Evolutionary conservation across 2,888 invertebrate species (phyloP).

Genomic region (Xylophagus ater): DNA sequence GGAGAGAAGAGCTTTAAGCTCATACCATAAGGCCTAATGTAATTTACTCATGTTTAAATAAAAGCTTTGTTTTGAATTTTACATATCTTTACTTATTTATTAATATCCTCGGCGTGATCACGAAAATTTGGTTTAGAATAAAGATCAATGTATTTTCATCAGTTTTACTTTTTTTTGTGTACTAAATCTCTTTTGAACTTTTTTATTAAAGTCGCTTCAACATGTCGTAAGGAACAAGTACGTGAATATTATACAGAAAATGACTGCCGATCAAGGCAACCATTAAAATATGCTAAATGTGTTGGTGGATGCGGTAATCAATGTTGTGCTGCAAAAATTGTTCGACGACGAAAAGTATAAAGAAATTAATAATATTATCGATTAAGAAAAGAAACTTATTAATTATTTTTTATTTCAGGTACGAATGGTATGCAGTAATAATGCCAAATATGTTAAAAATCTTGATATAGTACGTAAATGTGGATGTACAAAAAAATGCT

Average conservation of each 20-base stretch:
- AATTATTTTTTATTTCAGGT: slow-evolving; percentile 46
- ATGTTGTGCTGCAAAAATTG: slow-evolving; percentile 87
- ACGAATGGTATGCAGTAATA: slow-evolving; percentile 84
- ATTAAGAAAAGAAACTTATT: too few relatives aligned
- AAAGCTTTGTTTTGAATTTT: too few relatives aligned
- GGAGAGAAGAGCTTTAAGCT: too few relatives aligned
- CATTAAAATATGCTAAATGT: slow-evolving; percentile 82
- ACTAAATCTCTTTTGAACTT: slow-evolving; percentile 22
- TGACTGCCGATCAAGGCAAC: slow-evolving; percentile 79
- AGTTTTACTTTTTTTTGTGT: too few relatives aligned
- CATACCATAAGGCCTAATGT: too few relatives aligned
- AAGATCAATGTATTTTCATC: too few relatives aligned
- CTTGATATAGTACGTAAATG: slow-evolving; percentile 95
- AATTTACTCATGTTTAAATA: too few relatives aligned
- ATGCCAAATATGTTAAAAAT: slow-evolving; percentile 88
- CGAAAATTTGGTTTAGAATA: too few relatives aligned
- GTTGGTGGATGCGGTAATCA: slow-evolving; percentile 66
- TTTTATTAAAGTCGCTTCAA: slow-evolving; percentile 48
- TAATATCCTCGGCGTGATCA: too few relatives aligned
- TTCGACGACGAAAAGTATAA: slow-evolving; percentile 81
- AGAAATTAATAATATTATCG: neutral
- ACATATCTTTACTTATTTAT: too few relatives aligned
- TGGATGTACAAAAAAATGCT: slow-evolving; percentile 87
- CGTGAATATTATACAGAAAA: slow-evolving; percentile 86
- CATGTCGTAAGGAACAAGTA: slow-evolving; percentile 80